Conservation (phyloP, 2,113 vertebrate genomes). For the Plotosus lineatus region DNA sequence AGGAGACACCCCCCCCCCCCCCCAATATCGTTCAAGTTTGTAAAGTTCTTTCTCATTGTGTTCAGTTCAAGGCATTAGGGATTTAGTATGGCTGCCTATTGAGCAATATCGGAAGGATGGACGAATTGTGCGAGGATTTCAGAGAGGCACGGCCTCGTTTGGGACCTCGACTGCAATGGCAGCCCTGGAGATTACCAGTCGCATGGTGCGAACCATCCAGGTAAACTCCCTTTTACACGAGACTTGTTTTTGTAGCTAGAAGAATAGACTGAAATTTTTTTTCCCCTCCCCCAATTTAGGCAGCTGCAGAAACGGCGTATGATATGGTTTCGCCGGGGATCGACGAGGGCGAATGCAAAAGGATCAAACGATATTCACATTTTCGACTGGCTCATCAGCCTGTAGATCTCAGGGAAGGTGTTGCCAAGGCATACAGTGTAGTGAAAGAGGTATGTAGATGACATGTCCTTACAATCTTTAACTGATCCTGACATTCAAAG, state of each 20-base stretch:
- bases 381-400: slow-evolving; percentile 91
- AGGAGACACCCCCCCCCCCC: too few species aligned
- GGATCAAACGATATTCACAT: slow-evolving; percentile 82
- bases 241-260: neutral
- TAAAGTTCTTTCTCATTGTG: slow-evolving; percentile 25
- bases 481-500: neutral
- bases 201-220: slow-evolving; percentile 96
- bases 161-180: slow-evolving; percentile 98
- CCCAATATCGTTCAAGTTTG: neutral
- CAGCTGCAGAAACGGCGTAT: slow-evolving; percentile 95
- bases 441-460: slow-evolving; percentile 86
- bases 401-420: slow-evolving; percentile 92
- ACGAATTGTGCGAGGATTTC: slow-evolving; percentile 91
- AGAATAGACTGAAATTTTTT: neutral
- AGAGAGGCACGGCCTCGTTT: slow-evolving; percentile 93
- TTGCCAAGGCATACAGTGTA: slow-evolving; percentile 95
- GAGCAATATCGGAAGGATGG: slow-evolving; percentile 98
- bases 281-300: too few species aligned
- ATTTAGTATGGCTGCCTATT: slow-evolving; percentile 97
- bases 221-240: slow-evolving; percentile 63
- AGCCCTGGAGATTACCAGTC: slow-evolving; percentile 92
- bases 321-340: slow-evolving; percentile 97
- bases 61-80: slow-evolving; percentile 92
- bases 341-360: slow-evolving; percentile 82
- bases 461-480: neutral